Base-by-base conservation (phyloP, 1,140 invertebrate species). In the Ylistrum balloti region DNA sequence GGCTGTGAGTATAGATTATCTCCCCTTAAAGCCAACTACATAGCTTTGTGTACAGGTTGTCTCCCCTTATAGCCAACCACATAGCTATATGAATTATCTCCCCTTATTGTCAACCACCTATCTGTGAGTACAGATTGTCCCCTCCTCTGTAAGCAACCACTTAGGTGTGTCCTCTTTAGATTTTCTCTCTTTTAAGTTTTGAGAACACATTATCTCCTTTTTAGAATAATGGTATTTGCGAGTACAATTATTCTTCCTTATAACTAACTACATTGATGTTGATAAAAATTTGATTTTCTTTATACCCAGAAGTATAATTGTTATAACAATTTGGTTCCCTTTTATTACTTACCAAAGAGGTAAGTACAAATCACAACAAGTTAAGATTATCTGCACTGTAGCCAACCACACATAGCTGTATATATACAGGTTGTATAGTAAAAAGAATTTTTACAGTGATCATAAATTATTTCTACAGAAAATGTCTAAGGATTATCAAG, bases 341-440 rank as follows among this genome's bases (percentile, higher is more conserved):
- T 94, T 93, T 88, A 92, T 96, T 38, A 91, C 93, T 15, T 91
- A 93, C 38, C 95, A 96, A 87, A 33, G 91, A 93, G 86, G 96
- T 96, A 93, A 93, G 95, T 93, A 32, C n/a, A 28, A n/a, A 45
- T 45, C 10, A 17, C 41, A 15, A 17, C 20, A 45, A 45, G 41
- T 45, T 15, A 9, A 45, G 41, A 45, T 45, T 45, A 45, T 45
- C 41, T 45, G 10, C 41, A 9, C 41, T 45, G 1, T 45, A 45
- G 17, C 41, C 41, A 45, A 17, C 1, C 56, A 74, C 35, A 38
- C n/a, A 74, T 74, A 74, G 22, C 15, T 74, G 56, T 74, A 9
- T 7, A n/a, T 74, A 74, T 1, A 28, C 5, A n/a, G 35, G 35
- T 38, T 13, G 13, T 5, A 5, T 13, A 7, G 5, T 13, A 38